These are phyloP conservation scores for Amaurobius ferox DNA, from an alignment of 2,888 invertebrate species.

Conservation along the genomic window DNA sequence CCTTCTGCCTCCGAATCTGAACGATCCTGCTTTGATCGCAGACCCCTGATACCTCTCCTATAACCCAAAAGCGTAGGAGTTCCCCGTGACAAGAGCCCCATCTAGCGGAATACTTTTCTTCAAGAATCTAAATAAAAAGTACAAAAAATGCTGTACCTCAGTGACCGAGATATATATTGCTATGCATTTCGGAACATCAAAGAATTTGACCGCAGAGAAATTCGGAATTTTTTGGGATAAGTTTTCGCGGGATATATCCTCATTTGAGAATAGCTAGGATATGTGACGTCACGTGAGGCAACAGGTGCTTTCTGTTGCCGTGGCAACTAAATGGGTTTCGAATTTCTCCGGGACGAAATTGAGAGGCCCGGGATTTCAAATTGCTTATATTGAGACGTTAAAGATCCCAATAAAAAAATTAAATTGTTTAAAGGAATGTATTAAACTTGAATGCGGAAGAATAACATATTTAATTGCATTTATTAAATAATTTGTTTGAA, in stretches of 20 bases:
- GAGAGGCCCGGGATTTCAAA: slow-evolving; percentile 10
- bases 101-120: slow-evolving; percentile 5
- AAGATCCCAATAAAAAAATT: background rate
- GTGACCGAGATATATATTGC: too few species aligned
- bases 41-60: background rate
- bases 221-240: too few species aligned
- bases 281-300: slow-evolving; percentile 58
- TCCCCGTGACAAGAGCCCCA: slow-evolving; percentile 10
- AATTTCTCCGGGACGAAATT: background rate
- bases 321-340: slow-evolving; percentile 28
- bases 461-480: too few species aligned
- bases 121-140: background rate
- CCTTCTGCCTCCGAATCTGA: slow-evolving; percentile 34
- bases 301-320: slow-evolving; percentile 62
- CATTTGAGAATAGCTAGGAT: slow-evolving; percentile 9
- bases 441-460: too few species aligned
- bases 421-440: too few species aligned
- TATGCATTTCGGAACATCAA: too few species aligned
- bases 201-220: too few species aligned
- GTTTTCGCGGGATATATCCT: background rate
- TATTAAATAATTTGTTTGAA: too few species aligned
- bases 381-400: background rate
- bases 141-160: background rate
- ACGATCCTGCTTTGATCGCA: slow-evolving; percentile 52
- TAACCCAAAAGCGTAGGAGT: slow-evolving; percentile 47